A percentile compares a stretch with the other conserved stretches of the same genome.
Conservation (phyloP, 2,888 invertebrate species). For the Linyphia triangularis region DNA sequence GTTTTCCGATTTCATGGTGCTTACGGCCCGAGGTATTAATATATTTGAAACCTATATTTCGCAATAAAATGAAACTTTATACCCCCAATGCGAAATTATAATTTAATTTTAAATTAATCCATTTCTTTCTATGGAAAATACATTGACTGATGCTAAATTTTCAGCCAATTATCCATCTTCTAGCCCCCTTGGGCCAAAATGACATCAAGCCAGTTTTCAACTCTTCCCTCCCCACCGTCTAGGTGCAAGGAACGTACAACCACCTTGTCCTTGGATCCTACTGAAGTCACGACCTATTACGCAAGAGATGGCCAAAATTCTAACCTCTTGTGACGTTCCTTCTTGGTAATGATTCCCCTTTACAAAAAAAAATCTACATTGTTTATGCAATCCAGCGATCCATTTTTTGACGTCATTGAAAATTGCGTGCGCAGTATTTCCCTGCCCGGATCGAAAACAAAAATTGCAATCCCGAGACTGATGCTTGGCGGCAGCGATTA, state of each 20-base stretch:
- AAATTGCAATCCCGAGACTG: not conserved
- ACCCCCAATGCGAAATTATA: no score
- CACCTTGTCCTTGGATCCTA: conserved; percentile 9
- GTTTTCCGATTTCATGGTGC: no score
- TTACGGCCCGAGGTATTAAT: no score
- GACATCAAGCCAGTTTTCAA: not conserved
- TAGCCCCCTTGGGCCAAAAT: not conserved
- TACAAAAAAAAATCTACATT: not conserved
- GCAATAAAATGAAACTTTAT: no score
- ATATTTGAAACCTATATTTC: no score
- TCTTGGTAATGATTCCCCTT: not conserved
- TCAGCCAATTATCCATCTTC: not conserved
- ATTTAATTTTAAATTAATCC: no score
- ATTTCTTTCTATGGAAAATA: no score
- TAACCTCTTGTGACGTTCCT: not conserved
- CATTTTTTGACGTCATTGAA: not conserved
- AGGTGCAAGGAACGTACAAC: not conserved
- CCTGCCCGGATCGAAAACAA: not conserved
- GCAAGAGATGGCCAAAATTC: not conserved
- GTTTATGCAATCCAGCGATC: not conserved
- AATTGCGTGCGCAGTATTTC: not conserved
- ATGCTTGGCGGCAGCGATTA: not conserved
- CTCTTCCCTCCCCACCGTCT: not conserved
- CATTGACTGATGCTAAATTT: not conserved
- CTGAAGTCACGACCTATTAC: conserved; percentile 16